Base-by-base conservation (phyloP, 2,888 invertebrate genomes). In the Polydrusus tereticollis region DNA sequence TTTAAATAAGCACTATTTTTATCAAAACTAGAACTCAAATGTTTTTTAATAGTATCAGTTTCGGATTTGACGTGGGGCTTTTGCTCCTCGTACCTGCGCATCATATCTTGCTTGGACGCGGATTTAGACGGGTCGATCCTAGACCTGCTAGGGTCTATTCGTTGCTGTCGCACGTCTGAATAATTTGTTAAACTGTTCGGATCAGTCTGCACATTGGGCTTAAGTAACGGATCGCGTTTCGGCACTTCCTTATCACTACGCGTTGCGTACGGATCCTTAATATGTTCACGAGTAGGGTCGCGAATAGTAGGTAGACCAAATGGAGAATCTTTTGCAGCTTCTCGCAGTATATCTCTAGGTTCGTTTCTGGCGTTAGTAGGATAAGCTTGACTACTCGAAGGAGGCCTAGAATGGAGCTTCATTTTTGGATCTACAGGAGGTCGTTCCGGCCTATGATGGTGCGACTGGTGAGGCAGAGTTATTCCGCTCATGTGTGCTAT, bases 401-500 rank as follows among this genome's bases (percentile, higher is more conserved):
- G 80, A 8, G 80, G 82, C 41, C 83, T 76, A 5, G 79, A 73
- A 55, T 82, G 82, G 18, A 78, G 77, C 67, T 82, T 83, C 77
- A 82, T 72, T 75, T 84, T 84, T 0, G 83, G 82, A 77, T 85
- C 84, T 7, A 81, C 71, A 2, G 79, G 76, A 18, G 81, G 78
- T 14, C 79, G 79, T 16, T 72, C 72, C 7, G 72, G 67, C 8
- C 73, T 65, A 63, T 66, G 62, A 68, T 82, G 82, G 64, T 80
- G 81, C n/a, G 70, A 58, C 43, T 79, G 79, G 14, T 78, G 76
- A 7, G 76, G 66, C 41, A 76, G 72, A 7, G 75, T 63, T 63
- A 73, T 72, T 73, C 76, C 74, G 66, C 74, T 74, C 74, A 77
- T 73, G 41, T 68, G 70, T 69, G 90, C 89, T 74, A 90, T 85